Base-by-base conservation (phyloP, 2,113 vertebrate genomes). In the Rhea pennata region DNA sequence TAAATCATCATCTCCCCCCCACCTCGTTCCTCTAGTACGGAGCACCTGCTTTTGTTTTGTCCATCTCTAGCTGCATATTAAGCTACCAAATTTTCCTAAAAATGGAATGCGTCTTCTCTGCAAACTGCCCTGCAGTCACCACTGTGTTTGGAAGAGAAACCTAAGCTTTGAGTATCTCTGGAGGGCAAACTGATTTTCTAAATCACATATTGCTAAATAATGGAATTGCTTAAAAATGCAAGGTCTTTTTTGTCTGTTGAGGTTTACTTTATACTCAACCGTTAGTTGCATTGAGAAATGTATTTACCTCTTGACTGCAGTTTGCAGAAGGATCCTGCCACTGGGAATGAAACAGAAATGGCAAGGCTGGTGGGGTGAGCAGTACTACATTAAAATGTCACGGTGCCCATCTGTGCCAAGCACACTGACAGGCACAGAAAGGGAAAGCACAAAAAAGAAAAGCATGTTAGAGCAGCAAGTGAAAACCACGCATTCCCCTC, bases 41-140 rank as follows among this genome's bases (percentile, higher is more conserved):
- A 89, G 77, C 92, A 96, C 92, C 93, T 96, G 97, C 92, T 94
- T 92, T 90, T 95, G 59, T 78, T 96, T 96, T 94, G 61, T 91
- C 83, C 39, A 0, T 9, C 44, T 88, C 78, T 75, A 65, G 65
- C 67, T 92, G 44, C 24, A 9, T 74, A 50, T 87, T 82, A 80
- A 92, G 73, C 82, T 66, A 74, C 80, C 42, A 36, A 94, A 76
- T 94, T 95, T 94, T 92, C 77, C 94, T 93, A 67, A 73, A 77
- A 50, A 74, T 81, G 51, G 84, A 97, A 96, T 92, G 72, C 56
- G 75, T 86, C 85, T 96, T 93, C 83, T 78, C 42, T 96, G 79
- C 89, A 93, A 54, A 88, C 59, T 95, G 66, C 89, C 71, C 88
- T 95, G 74, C 91, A 95, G 73, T 92, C 91, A 92, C 40, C 51